Conservation (phyloP, 2,113 vertebrate genomes). For the Brevimyrus niger region DNA sequence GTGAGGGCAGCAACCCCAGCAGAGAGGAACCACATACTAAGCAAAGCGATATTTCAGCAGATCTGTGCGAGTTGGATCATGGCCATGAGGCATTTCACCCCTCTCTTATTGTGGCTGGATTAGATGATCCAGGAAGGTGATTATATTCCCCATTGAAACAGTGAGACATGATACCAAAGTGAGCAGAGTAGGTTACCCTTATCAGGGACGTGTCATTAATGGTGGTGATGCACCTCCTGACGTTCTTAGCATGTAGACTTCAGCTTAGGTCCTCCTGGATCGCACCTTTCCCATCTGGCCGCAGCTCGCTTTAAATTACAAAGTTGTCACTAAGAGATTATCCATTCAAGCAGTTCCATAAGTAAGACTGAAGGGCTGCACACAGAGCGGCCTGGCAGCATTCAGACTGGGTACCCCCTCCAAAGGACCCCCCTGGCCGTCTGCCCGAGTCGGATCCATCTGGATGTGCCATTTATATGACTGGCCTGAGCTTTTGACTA, state of each 20-base stretch:
- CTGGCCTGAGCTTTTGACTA: neutral
- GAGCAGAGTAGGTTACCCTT: neutral
- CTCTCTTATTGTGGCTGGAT: too few species aligned
- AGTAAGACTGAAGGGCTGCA: neutral
- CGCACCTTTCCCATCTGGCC: neutral
- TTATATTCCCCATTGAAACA: neutral
- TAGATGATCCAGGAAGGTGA: too few species aligned
- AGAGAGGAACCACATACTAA: neutral
- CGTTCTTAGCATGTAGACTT: neutral
- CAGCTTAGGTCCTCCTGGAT: neutral
- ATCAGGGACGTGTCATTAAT: neutral
- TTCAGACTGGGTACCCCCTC: neutral
- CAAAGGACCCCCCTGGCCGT: neutral
- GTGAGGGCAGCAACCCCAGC: neutral
- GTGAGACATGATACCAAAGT: neutral
- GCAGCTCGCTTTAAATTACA: neutral
- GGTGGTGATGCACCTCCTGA: neutral
- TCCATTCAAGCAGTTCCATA: neutral
- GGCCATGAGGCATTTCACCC: too few species aligned
- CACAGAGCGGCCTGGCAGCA: neutral
- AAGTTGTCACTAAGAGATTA: neutral
- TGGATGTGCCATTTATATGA: neutral
- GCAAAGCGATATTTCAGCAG: neutral
- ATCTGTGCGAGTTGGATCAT: neutral
- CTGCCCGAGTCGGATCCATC: neutral